These are phyloP conservation scores for Pyxicephalus adspersus DNA, from an alignment of 2,113 vertebrate species.

Conservation along the genomic window DNA sequence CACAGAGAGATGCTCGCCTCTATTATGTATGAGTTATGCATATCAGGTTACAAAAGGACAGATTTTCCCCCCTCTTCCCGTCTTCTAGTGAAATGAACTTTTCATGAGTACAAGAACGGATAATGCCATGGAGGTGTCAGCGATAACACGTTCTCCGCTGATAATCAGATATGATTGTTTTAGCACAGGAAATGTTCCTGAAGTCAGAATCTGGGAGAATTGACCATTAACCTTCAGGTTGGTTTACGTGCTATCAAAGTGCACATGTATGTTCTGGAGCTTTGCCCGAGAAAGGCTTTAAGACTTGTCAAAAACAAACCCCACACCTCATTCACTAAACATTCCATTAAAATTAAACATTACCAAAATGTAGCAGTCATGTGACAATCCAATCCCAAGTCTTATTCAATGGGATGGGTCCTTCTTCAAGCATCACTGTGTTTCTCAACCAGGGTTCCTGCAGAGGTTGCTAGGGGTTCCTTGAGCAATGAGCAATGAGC, in stretches of 20 bases:
- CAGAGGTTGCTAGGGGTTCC: no score
- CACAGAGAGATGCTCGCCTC: slow-evolving; percentile 1
- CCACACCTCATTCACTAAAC: no score
- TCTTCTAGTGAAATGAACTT: slow-evolving; percentile 49
- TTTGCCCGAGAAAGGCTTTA: no score
- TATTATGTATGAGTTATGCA: slow-evolving; percentile 44
- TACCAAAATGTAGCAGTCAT: no score
- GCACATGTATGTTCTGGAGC: no score
- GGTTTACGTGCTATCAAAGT: neutral
- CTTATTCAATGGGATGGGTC: no score
- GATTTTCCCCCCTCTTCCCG: slow-evolving; percentile 4
- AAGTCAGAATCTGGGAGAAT: slow-evolving; percentile 14
- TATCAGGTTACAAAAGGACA: slow-evolving; percentile 46
- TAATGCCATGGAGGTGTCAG: slow-evolving; percentile 40
- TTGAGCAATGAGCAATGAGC: no score
- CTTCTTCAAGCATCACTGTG: no score
- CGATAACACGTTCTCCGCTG: slow-evolving; percentile 8
- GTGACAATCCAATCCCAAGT: no score
- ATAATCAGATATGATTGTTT: slow-evolving; percentile 35
- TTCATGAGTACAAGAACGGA: slow-evolving; percentile 40
- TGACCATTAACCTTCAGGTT: neutral
- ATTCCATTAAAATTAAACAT: no score
- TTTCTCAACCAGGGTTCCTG: no score
- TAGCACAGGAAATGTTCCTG: slow-evolving; percentile 19
- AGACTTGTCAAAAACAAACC: no score